Base-by-base conservation (phyloP, 2,797 vertebrate genomes). In the Clamator glandarius region DNA sequence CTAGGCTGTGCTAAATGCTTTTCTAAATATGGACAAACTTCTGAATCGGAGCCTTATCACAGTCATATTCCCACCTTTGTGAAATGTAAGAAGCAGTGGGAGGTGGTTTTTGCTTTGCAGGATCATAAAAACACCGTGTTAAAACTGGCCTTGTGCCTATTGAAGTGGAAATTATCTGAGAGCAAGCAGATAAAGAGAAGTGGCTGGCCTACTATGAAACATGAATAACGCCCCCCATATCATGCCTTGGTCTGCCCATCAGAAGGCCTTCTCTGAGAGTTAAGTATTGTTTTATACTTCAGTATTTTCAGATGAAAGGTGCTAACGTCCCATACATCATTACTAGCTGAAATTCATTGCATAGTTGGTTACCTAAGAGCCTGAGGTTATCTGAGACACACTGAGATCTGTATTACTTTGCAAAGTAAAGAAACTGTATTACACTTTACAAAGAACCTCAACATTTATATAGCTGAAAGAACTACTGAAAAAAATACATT, bases 1-100 rank as follows among this genome's bases (percentile, higher is more conserved):
- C 96, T 88, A 58, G 83, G 89, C 86, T 73, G 87, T 79, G 91
- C 91, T 92, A 87, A 95, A 88, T 70, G 51, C 70, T 74, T 84
- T 82, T 79, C 92, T 96, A 96, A 96, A 95, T 96, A 93, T 67
- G 94, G 96, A 94, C 95, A 91, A 96, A 96, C 89, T 88, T 91
- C 76, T 63, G 80, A 93, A 80, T 44, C 3, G 33, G 68, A 93
- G 89, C 87, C n/a, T 74, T 80, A 88, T 73, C 90, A 62, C 48
- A 94, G 91, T 15, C 93, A 21, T 26, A 73, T 91, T 74, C 80
- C 91, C 89, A 95, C 89, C 93, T 96, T 84, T 88, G 95, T 84
- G 92, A 90, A 86, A 95, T 93, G 80, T 35, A 96, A 92, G 91
- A 63, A 95, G 93, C 95, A 88, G 91, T 91, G 14, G 93, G 92